Conservation (phyloP, 2,113 vertebrate genomes). For the Collichthys lucidus region DNA sequence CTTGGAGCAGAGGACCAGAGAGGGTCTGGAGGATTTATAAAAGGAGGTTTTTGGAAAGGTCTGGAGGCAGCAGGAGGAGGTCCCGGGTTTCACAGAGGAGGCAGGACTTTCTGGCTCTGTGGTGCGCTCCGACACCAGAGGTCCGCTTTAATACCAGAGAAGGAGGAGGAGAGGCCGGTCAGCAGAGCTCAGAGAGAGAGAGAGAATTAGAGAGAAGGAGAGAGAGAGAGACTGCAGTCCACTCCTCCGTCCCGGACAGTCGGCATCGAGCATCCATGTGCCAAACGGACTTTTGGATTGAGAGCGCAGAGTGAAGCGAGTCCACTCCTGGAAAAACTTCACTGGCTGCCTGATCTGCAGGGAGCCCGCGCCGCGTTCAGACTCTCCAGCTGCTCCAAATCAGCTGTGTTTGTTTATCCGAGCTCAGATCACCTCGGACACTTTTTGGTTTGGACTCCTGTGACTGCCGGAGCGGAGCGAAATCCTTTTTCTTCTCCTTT, state of each 20-base stretch:
- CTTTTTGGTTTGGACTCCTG: conserved; percentile 5
- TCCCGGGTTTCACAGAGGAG: conserved; percentile 74
- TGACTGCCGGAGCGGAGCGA: conserved; percentile 5
- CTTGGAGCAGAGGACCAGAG: conserved; percentile 18
- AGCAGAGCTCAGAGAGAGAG: conserved; percentile 27
- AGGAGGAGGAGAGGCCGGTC: conserved; percentile 22
- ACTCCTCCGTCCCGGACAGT: conserved; percentile 40
- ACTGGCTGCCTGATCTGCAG: neutral
- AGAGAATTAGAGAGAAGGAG: neutral
- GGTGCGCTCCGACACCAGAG: conserved; percentile 69
- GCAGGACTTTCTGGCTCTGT: conserved; percentile 69
- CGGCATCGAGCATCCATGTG: conserved; percentile 63
- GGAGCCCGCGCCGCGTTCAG: neutral
- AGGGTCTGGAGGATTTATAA: conserved; percentile 18
- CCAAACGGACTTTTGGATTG: conserved; percentile 33
- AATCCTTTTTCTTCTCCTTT: neutral
- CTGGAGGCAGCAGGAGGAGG: conserved; percentile 75
- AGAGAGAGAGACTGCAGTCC: conserved; percentile 40
- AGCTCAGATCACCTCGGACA: conserved; percentile 1
- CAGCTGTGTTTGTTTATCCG: neutral
- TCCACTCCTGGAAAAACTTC: too few relatives aligned
- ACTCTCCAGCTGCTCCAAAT: neutral
- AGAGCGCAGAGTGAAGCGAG: conserved; percentile 13
- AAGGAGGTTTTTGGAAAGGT: conserved; percentile 58
- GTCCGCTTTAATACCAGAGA: conserved; percentile 63